Evolutionary conservation across 2,797 vertebrate species (phyloP).

Genomic region (Chelidonichthys spinosus): DNA sequence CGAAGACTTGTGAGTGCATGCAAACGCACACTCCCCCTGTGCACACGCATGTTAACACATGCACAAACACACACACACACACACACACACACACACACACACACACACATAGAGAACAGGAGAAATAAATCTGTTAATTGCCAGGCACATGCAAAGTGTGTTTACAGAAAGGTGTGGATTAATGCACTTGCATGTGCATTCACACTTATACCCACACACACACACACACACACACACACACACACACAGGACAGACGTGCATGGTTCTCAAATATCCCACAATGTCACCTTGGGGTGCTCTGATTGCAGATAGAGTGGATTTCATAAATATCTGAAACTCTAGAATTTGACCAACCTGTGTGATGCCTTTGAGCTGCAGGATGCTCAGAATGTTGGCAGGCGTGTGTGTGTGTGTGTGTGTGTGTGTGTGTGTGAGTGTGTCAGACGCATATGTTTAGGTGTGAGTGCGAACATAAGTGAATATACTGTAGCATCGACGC

Average conservation of each 20-base stretch:
- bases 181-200: conserved; percentile 3
- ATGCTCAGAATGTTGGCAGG: conserved; percentile 39
- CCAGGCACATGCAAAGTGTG: conserved; percentile 17
- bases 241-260: conserved; percentile 40
- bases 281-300: conserved; percentile 83
- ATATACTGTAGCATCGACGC: not conserved
- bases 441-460: not conserved
- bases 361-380: conserved; percentile 59
- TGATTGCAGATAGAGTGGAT: conserved; percentile 80
- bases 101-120: conserved; percentile 1
- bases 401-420: conserved; percentile 3
- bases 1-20: conserved; percentile 27
- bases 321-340: conserved; percentile 82
- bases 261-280: conserved; percentile 80
- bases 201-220: conserved; percentile 14
- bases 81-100: not conserved
- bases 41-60: not conserved
- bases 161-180: conserved; percentile 32
- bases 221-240: conserved; percentile 19
- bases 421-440: not conserved
- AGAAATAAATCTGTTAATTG: conserved; percentile 22
- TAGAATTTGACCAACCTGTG: conserved; percentile 71
- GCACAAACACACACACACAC: not conserved
- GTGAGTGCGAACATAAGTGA: conserved; percentile 16
- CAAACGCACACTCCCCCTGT: not conserved